Percentiles rank a stretch among this genome's conserved stretches.
Evolutionary conservation across 2,797 vertebrate genomes (phyloP).

Genomic region (Poecilia gillii): DNA sequence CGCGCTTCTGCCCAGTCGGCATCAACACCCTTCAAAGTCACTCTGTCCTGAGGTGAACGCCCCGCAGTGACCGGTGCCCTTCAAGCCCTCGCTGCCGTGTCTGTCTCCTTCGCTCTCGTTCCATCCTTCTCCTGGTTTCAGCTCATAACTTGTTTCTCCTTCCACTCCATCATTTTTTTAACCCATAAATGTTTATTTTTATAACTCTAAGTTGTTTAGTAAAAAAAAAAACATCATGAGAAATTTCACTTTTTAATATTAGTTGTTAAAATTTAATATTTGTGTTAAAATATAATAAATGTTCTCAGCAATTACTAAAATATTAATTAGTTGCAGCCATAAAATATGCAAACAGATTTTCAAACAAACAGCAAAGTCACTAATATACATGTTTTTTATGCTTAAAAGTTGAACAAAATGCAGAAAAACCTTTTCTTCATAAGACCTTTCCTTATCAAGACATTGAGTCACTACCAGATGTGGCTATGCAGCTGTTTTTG

Average conservation of each 20-base stretch:
- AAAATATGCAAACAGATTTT: neutral
- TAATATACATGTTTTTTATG: neutral
- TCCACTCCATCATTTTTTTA: neutral
- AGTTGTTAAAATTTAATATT: neutral
- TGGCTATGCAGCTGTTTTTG: neutral
- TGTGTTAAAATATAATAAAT: neutral
- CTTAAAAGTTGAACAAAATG: neutral
- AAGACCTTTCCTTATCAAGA: neutral
- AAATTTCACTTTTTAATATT: neutral
- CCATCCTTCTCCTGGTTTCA: conserved; percentile 16
- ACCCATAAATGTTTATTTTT: neutral
- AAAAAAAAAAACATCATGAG: too few species aligned
- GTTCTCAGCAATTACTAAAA: neutral
- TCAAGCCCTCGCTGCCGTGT: conserved; percentile 36
- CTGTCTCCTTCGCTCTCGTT: conserved; percentile 37
- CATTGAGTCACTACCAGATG: neutral
- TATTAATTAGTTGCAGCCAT: too few species aligned
- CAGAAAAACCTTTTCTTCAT: neutral
- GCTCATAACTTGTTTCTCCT: neutral
- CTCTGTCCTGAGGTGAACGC: conserved; percentile 68
- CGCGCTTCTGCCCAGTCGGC: conserved; percentile 72
- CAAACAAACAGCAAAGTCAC: neutral
- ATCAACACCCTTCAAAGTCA: conserved; percentile 80
- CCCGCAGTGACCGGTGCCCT: conserved; percentile 45
- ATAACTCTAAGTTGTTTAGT: too few species aligned